Percentiles rank a stretch among this genome's conserved stretches.
Evolutionary conservation across 2,888 invertebrate species (phyloP).

Genomic region (Dicyrtoma fusca): DNA sequence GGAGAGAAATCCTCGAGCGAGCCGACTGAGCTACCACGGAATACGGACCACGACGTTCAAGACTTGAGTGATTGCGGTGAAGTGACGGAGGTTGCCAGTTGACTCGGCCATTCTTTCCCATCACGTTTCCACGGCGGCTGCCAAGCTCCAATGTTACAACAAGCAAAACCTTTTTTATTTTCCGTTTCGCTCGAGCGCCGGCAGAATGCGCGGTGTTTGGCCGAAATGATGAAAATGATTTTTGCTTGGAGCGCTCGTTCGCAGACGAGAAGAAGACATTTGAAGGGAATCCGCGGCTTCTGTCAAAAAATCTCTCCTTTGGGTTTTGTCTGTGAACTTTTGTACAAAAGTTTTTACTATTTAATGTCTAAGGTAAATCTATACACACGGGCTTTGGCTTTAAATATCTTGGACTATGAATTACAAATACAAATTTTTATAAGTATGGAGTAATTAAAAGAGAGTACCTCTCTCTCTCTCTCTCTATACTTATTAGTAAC

Average conservation of each 20-base stretch:
- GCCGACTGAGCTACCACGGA: background rate
- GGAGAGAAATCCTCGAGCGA: background rate
- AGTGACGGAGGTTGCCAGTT: background rate
- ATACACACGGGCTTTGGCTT: too few species aligned
- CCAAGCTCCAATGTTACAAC: background rate
- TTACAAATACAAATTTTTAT: too few species aligned
- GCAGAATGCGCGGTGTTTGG: too few species aligned
- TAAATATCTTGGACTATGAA: too few species aligned
- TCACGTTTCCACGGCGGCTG: background rate
- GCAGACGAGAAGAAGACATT: constrained; percentile 21
- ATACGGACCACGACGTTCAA: constrained; percentile 6
- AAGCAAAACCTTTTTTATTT: too few species aligned
- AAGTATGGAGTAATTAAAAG: too few species aligned
- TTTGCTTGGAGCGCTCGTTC: constrained; percentile 6
- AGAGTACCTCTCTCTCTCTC: too few species aligned
- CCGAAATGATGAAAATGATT: constrained; percentile 8
- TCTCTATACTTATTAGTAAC: too few species aligned
- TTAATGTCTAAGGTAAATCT: too few species aligned
- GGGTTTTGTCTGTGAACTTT: too few species aligned
- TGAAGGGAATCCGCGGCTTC: constrained; percentile 28
- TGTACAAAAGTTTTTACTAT: too few species aligned
- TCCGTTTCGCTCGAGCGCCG: too few species aligned
- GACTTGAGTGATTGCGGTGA: constrained; percentile 10
- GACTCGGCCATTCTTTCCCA: background rate
- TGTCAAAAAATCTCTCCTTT: constrained; percentile 12